A percentile compares a stretch with the other conserved stretches of the same genome.
phyloP scores from a whole-genome alignment of 2,888 invertebrate genomes.

The Philhelius pedissequus region DNA sequence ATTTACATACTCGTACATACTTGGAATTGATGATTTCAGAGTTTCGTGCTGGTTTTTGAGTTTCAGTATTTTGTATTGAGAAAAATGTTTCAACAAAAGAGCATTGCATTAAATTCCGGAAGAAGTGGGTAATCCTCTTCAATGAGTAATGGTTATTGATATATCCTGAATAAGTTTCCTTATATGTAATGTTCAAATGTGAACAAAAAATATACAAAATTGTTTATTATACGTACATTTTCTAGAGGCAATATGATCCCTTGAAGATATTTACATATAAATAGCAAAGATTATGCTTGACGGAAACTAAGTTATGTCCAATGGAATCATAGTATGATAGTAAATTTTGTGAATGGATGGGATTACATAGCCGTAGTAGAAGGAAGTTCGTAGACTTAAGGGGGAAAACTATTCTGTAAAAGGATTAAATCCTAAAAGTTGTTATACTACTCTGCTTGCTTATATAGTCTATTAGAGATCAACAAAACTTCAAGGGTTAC shows the following conservation, averaged over 20 bases:
- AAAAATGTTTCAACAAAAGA: not conserved
- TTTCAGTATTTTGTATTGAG: not conserved
- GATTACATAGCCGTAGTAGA: not conserved
- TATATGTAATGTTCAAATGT: not conserved
- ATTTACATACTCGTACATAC: too few species aligned
- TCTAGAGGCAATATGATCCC: not conserved
- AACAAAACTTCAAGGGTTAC: too few species aligned
- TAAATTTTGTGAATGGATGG: too few species aligned
- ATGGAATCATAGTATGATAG: not conserved
- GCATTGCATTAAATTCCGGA: not conserved
- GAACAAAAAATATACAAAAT: not conserved
- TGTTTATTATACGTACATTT: too few species aligned
- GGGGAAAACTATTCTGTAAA: not conserved
- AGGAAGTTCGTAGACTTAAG: not conserved
- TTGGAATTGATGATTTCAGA: not conserved
- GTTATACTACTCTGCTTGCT: too few species aligned
- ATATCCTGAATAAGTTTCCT: not conserved
- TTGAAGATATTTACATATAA: not conserved
- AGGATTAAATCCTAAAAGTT: not conserved
- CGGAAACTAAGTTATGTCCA: not conserved
- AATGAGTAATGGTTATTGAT: slow-evolving; percentile 4
- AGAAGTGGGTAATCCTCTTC: slow-evolving; percentile 9
- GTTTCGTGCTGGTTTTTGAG: not conserved
- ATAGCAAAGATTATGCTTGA: not conserved
- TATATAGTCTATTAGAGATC: too few species aligned